Percentiles rank a stretch among this genome's conserved stretches.
Conservation (phyloP, 1,140 invertebrate species). For the Chironomus tepperi region DNA sequence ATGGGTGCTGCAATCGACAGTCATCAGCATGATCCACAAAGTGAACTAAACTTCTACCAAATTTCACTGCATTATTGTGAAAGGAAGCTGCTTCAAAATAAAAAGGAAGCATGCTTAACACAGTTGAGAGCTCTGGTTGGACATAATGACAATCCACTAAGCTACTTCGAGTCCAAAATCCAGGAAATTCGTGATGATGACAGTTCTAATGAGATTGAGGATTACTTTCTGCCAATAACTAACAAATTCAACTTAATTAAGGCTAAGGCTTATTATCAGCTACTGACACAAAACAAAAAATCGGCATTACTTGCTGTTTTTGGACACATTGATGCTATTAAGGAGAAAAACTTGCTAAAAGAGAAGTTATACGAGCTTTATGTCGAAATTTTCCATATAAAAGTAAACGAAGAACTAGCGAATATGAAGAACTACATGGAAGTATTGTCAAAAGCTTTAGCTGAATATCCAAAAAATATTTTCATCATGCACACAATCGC, state of each 20-base stretch:
- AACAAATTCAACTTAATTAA: not conserved
- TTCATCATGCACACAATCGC: constrained; percentile 40
- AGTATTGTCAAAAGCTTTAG: constrained; percentile 37
- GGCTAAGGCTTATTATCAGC: not conserved
- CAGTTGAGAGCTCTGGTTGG: constrained; percentile 18
- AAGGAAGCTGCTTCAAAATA: constrained; percentile 30
- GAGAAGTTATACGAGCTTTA: constrained; percentile 44
- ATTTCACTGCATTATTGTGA: constrained; percentile 28
- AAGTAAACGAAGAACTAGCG: constrained; percentile 27
- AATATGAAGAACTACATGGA: constrained; percentile 34
- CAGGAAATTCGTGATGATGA: not conserved
- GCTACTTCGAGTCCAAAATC: constrained; percentile 20
- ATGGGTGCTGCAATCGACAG: constrained; percentile 30
- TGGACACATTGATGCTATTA: constrained; percentile 32
- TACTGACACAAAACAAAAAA: not conserved
- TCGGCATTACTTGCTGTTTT: constrained; percentile 28
- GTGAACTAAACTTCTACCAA: constrained; percentile 30
- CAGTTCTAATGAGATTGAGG: not conserved
- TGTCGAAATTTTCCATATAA: constrained; percentile 40
- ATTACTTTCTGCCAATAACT: not conserved
- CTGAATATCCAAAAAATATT: constrained; percentile 48
- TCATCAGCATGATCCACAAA: not conserved
- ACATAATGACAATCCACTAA: constrained; percentile 28
- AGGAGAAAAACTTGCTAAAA: constrained; percentile 36
- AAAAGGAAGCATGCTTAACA: constrained; percentile 29